Evolutionary conservation across 2,797 vertebrate genomes (phyloP).

Genomic region (Lutjanus argentimaculatus): DNA sequence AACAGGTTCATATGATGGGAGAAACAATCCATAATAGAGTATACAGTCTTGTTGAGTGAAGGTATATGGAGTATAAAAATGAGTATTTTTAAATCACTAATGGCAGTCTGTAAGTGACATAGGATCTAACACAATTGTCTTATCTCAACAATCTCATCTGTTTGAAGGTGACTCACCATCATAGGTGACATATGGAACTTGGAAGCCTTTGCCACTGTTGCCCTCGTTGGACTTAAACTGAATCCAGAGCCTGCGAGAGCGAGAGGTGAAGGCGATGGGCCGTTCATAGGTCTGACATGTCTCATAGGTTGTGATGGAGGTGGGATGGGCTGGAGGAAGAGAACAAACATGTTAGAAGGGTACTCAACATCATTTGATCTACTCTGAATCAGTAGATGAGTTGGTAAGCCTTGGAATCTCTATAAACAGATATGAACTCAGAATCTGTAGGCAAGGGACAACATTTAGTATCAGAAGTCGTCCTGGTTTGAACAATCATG

Average conservation of each 20-base stretch:
- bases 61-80: neutral
- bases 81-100: neutral
- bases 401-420: neutral
- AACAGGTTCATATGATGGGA: conserved; percentile 1
- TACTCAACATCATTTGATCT: neutral
- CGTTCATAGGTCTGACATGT: conserved; percentile 97
- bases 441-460: no score
- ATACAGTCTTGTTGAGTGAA: neutral
- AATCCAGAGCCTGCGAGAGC: conserved; percentile 97
- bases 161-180: conserved; percentile 86
- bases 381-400: neutral
- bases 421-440: no score
- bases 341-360: neutral
- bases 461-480: no score
- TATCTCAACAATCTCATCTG: neutral
- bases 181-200: conserved; percentile 97
- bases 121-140: neutral
- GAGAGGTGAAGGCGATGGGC: conserved; percentile 96
- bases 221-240: conserved; percentile 98
- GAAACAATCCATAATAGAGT: neutral
- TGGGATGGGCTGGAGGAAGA: conserved; percentile 88
- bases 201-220: conserved; percentile 97
- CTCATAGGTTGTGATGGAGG: conserved; percentile 97
- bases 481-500: no score
- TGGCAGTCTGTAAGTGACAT: neutral